Evolutionary conservation across 2,113 vertebrate genomes (phyloP).

Genomic region (Urocynchramus pylzowi): DNA sequence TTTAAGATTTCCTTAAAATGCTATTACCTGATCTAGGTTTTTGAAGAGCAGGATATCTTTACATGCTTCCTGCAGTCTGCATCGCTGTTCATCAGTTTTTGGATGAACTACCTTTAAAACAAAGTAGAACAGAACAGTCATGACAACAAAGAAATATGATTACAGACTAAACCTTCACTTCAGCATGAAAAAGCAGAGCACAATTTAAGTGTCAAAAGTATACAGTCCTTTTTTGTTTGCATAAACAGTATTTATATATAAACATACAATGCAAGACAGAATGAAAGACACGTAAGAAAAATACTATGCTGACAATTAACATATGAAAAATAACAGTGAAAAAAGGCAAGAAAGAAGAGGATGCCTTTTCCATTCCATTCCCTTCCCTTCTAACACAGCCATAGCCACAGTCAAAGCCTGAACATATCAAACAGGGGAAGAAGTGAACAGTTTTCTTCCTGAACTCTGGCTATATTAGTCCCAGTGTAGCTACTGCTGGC

Average conservation of each 20-base stretch:
- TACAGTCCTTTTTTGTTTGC: background rate
- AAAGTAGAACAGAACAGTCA: slow-evolving; percentile 27
- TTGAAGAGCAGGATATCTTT: slow-evolving; percentile 97
- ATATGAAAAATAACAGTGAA: background rate
- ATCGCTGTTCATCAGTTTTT: slow-evolving; percentile 95
- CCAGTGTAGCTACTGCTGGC: background rate
- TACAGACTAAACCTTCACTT: background rate
- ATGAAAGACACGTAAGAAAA: background rate
- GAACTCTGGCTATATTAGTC: background rate
- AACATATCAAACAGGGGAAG: background rate
- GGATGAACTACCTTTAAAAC: slow-evolving; percentile 85
- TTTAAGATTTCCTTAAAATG: background rate
- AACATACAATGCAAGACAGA: background rate
- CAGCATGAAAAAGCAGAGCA: background rate
- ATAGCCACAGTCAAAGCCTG: background rate
- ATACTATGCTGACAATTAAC: background rate
- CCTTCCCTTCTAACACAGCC: background rate
- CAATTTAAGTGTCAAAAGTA: background rate
- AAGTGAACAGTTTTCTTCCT: background rate
- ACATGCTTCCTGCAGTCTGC: slow-evolving; percentile 94
- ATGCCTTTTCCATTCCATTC: background rate
- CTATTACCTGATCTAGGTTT: slow-evolving; percentile 92
- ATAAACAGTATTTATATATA: background rate
- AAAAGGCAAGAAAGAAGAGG: background rate
- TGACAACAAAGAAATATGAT: background rate